phyloP scores from a whole-genome alignment of 2,888 invertebrate genomes.

The Aspidiotus rigidus region DNA sequence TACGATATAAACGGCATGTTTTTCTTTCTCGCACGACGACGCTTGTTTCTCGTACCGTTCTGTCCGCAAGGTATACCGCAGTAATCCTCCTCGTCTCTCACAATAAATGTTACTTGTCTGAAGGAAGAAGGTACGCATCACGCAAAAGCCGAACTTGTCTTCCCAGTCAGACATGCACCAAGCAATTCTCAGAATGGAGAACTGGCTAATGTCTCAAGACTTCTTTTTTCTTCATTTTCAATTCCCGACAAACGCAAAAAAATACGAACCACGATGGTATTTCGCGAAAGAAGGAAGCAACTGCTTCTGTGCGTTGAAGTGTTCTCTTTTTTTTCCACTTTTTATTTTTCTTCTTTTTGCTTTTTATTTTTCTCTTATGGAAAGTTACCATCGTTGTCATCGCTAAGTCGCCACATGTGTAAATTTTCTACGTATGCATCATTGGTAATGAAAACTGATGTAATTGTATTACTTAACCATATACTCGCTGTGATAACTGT shows the following conservation, averaged over 20 bases:
- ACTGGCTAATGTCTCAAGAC: constrained; percentile 25
- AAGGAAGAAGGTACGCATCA: constrained; percentile 20
- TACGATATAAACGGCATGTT: background rate
- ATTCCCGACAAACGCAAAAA: background rate
- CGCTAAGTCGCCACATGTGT: background rate
- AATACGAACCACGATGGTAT: constrained; percentile 1
- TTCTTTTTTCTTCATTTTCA: constrained; percentile 11
- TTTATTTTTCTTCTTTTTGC: background rate
- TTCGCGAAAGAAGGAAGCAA: constrained; percentile 3
- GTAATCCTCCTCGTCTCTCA: constrained; percentile 11
- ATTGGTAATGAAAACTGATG: no score
- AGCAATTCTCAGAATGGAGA: constrained; percentile 25
- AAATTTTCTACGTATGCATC: background rate
- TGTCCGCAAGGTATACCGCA: constrained; percentile 15
- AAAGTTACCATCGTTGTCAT: background rate
- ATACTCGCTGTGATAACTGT: no score
- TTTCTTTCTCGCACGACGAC: constrained; percentile 1
- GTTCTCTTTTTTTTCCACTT: background rate
- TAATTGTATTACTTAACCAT: no score
- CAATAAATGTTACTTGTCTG: constrained; percentile 27
- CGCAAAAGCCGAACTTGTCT: constrained; percentile 29
- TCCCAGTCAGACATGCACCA: constrained; percentile 19
- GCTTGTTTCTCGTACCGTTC: background rate
- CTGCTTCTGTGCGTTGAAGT: background rate
- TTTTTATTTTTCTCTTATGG: background rate